phyloP scores from a whole-genome alignment of 2,113 vertebrate species.

The Cyphomyrus discorhynchus region DNA sequence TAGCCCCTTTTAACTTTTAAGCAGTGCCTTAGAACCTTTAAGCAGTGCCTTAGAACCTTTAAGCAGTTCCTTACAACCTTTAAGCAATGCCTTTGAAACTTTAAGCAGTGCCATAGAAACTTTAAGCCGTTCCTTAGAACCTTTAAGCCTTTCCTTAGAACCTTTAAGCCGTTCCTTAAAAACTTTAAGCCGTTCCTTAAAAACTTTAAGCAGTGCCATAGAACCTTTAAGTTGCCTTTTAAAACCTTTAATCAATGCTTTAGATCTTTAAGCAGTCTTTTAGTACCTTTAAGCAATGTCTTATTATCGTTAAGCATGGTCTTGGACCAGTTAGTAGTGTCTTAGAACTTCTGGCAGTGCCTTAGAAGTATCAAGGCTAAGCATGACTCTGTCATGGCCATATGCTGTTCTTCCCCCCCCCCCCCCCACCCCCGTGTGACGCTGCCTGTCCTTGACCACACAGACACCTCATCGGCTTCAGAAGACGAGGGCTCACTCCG shows the following conservation, averaged over 20 bases:
- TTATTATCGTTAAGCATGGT: neutral
- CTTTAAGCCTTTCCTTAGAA: neutral
- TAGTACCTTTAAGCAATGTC: neutral
- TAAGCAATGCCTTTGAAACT: neutral
- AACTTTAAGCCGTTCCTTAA: neutral
- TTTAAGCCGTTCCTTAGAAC: neutral
- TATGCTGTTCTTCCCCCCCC: slow-evolving; percentile 28
- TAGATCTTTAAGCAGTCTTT: neutral
- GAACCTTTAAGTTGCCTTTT: neutral
- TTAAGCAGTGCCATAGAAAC: too few species aligned
- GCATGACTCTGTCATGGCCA: neutral
- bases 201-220: neutral
- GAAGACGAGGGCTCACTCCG: slow-evolving; percentile 94
- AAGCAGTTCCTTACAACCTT: neutral
- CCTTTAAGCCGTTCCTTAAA: neutral
- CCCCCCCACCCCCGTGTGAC: neutral
- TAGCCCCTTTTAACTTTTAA: neutral
- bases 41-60: neutral
- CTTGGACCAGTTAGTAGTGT: neutral
- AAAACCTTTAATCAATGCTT: neutral
- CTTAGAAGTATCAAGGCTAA: neutral
- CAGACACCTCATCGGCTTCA: slow-evolving; percentile 97
- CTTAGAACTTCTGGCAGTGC: neutral
- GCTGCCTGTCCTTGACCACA: slow-evolving; percentile 63
- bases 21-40: neutral